phyloP scores from a whole-genome alignment of 53 echinoderm and acorn worm genomes.

The Henricia sp. region DNA sequence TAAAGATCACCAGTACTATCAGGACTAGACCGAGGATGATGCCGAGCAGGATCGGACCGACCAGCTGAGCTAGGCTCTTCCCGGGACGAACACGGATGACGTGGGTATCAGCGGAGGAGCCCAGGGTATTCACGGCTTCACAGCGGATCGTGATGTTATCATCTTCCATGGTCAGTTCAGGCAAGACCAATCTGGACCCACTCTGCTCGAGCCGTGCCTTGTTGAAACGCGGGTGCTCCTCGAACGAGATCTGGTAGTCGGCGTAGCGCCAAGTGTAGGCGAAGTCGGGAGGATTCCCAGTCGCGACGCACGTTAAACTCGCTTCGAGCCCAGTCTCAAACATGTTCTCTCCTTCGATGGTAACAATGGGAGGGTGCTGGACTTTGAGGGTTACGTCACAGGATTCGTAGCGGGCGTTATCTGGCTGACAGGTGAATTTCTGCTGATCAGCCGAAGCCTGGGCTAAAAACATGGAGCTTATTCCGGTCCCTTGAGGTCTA shows the following conservation, averaged over 20 bases:
- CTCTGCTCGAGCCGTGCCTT: slow-evolving; percentile 44
- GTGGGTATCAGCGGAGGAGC: neutral
- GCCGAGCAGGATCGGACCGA: slow-evolving; percentile 66
- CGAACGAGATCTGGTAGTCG: slow-evolving; percentile 29
- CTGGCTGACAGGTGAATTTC: slow-evolving; percentile 43
- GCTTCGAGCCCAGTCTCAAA: slow-evolving; percentile 30
- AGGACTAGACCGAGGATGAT: slow-evolving; percentile 62
- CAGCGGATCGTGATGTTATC: slow-evolving; percentile 47
- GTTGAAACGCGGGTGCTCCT: slow-evolving; percentile 54
- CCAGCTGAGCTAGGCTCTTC: slow-evolving; percentile 48
- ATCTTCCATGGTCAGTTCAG: slow-evolving; percentile 27
- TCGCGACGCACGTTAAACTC: slow-evolving; percentile 20
- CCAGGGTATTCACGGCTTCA: slow-evolving; percentile 62
- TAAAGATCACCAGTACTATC: slow-evolving; percentile 55
- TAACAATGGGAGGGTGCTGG: slow-evolving; percentile 31
- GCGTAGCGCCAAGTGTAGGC: slow-evolving; percentile 62
- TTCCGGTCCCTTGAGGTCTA: slow-evolving; percentile 2
- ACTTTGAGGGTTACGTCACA: slow-evolving; percentile 43
- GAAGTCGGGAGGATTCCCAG: slow-evolving; percentile 39
- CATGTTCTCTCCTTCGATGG: slow-evolving; percentile 4
- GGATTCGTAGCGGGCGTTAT: neutral
- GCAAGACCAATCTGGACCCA: slow-evolving; percentile 43
- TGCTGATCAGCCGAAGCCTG: slow-evolving; percentile 28
- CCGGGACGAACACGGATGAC: slow-evolving; percentile 30
- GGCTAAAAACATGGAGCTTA: slow-evolving; percentile 8